These are phyloP conservation scores for Limnephilus auricula DNA, from an alignment of 2,888 invertebrate species.

Conservation along the genomic window DNA sequence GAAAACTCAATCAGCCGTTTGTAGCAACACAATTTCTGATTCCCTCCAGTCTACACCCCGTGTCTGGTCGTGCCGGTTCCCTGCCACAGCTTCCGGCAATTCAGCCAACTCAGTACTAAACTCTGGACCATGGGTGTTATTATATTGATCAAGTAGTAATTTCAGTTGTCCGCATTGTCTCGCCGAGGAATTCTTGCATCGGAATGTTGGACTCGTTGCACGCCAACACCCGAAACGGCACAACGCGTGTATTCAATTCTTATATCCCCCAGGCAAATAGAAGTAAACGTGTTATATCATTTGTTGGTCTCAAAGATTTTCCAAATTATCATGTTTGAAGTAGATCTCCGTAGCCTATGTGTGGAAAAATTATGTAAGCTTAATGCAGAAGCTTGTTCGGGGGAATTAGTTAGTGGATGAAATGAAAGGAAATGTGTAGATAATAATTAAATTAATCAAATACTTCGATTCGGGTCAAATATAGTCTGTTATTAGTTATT, in stretches of 20 bases:
- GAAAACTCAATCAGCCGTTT: background rate
- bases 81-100: background rate
- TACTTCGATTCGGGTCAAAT: too few species aligned
- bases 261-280: background rate
- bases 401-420: too few species aligned
- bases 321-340: background rate
- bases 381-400: too few species aligned
- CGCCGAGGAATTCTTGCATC: slow-evolving; percentile 22
- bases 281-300: background rate
- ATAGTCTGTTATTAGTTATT: too few species aligned
- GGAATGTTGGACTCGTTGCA: slow-evolving; percentile 34
- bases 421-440: too few species aligned
- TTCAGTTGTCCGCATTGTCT: background rate
- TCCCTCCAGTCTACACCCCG: background rate
- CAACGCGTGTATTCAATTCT: background rate
- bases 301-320: background rate
- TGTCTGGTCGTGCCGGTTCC: background rate
- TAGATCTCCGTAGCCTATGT: background rate
- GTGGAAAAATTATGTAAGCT: background rate
- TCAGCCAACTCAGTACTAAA: background rate
- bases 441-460: too few species aligned
- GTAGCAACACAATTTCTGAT: background rate
- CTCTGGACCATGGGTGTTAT: background rate
- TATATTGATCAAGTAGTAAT: background rate
- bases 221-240: background rate